Conservation (phyloP, 2,113 vertebrate species). For the Centrocercus urophasianus region DNA sequence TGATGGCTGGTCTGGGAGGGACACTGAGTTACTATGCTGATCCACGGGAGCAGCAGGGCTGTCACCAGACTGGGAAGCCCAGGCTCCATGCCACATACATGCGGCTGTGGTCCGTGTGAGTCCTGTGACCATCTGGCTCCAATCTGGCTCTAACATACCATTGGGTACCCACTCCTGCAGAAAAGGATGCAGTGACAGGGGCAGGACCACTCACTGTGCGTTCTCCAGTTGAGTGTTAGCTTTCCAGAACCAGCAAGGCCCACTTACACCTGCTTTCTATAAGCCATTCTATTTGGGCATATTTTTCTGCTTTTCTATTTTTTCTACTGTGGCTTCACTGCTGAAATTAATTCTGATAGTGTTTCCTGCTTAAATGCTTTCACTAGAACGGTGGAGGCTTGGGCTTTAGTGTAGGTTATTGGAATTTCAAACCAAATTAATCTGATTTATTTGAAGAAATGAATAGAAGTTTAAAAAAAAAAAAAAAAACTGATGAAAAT, state of each 20-base stretch:
- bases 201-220: not conserved
- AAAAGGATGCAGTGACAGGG: not conserved
- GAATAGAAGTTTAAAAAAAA: not conserved
- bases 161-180: accelerated
- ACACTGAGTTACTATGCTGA: not conserved
- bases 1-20: not conserved
- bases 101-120: accelerated
- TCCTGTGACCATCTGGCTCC: not conserved
- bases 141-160: accelerated
- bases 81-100: not conserved
- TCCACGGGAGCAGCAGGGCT: too few species aligned
- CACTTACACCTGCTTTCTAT: not conserved
- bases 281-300: not conserved
- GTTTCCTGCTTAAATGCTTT: not conserved
- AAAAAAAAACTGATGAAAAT: not conserved
- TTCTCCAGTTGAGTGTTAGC: accelerated
- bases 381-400: not conserved
- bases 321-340: not conserved
- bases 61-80: not conserved
- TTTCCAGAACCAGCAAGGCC: not conserved
- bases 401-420: not conserved
- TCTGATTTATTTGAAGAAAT: not conserved
- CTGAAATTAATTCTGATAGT: not conserved
- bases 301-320: not conserved
- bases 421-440: not conserved